These are phyloP conservation scores for Augochlora pura DNA, from an alignment of 1,140 invertebrate species.

Conservation along the genomic window DNA sequence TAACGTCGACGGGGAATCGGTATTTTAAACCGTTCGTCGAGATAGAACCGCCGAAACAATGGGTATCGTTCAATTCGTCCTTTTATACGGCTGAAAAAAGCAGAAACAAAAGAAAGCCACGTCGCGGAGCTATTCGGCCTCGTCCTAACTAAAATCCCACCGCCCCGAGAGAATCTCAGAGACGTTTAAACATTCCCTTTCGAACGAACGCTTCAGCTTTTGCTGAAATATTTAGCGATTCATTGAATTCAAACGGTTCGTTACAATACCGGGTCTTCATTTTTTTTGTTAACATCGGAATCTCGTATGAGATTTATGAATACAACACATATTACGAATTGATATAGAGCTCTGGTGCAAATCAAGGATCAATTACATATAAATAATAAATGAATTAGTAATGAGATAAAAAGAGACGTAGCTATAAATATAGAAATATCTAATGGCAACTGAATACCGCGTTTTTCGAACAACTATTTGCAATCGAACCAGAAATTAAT, in stretches of 20 bases:
- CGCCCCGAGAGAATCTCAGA: neutral
- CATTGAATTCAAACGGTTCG: neutral
- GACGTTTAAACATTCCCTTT: neutral
- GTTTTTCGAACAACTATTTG: neutral
- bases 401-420: too few species aligned
- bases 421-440: too few species aligned
- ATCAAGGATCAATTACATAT: too few species aligned
- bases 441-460: too few species aligned
- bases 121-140: neutral
- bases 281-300: too few species aligned
- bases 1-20: conserved; percentile 1
- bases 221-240: neutral
- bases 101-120: neutral
- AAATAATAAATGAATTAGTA: too few species aligned
- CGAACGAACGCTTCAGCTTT: neutral
- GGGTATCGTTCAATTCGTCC: neutral
- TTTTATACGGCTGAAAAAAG: neutral
- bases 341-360: too few species aligned
- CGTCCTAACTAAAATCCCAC: neutral
- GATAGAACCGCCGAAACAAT: neutral
- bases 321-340: too few species aligned
- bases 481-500: neutral
- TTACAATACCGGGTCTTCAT: neutral
- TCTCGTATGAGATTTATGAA: too few species aligned
- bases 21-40: neutral